These are phyloP conservation scores for Podarcis raffonei DNA, from an alignment of 2,113 vertebrate species.

Conservation along the genomic window DNA sequence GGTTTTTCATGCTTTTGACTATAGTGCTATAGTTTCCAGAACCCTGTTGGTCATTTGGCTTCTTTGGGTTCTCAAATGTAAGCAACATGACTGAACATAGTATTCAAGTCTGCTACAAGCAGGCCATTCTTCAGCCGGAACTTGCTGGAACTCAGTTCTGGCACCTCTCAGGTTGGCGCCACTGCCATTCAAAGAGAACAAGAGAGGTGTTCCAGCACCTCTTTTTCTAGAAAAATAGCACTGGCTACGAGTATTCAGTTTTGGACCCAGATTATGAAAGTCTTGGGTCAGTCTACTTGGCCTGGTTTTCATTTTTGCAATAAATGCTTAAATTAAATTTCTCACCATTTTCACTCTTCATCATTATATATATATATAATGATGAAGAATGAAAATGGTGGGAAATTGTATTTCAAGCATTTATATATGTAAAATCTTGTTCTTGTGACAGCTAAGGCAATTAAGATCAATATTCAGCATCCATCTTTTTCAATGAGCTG, in stretches of 20 bases:
- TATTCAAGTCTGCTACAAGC: not conserved
- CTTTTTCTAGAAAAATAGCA: too few species aligned
- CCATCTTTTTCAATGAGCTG: not conserved
- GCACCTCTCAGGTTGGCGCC: too few species aligned
- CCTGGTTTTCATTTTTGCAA: not conserved
- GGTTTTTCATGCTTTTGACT: not conserved
- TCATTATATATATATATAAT: not conserved
- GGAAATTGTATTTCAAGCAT: not conserved
- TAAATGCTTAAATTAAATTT: not conserved
- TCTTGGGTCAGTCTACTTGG: not conserved
- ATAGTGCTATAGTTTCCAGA: not conserved
- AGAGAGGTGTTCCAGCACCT: too few species aligned
- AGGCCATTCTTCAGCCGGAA: too few species aligned
- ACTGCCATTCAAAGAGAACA: too few species aligned
- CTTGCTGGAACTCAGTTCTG: too few species aligned
- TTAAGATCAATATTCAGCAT: constrained; percentile 19
- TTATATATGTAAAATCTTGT: not conserved
- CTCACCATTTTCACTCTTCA: not conserved
- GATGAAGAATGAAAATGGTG: not conserved
- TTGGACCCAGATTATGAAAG: not conserved
- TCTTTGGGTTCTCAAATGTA: not conserved
- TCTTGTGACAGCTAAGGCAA: not conserved
- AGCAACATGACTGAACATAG: not conserved
- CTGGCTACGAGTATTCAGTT: too few species aligned
- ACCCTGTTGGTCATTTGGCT: not conserved